phyloP scores from a whole-genome alignment of 2,797 vertebrate species.

The Sandelia bainsii region DNA sequence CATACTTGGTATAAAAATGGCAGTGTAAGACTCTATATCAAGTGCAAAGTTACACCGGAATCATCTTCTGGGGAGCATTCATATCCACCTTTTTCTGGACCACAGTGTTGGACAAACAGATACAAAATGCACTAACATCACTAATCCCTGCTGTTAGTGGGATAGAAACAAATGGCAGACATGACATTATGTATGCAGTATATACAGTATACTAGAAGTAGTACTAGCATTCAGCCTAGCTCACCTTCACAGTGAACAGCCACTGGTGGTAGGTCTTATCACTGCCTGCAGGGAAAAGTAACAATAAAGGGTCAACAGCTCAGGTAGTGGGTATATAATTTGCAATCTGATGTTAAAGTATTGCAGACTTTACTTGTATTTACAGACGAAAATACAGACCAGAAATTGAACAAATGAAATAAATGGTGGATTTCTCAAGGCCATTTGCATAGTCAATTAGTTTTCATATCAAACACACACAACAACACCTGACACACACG shows the following conservation, averaged over 20 bases:
- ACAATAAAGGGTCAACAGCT: slow-evolving; percentile 20
- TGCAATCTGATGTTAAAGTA: background rate
- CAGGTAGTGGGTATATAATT: background rate
- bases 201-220: too few species aligned
- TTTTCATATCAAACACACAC: background rate
- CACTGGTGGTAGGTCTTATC: slow-evolving; percentile 97
- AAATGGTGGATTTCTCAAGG: background rate
- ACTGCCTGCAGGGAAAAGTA: slow-evolving; percentile 85
- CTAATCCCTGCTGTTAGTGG: background rate
- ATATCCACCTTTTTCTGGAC: background rate
- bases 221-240: slow-evolving; percentile 23
- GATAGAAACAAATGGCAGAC: background rate
- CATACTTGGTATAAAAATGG: too few species aligned
- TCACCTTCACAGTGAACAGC: slow-evolving; percentile 97
- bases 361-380: too few species aligned
- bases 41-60: too few species aligned
- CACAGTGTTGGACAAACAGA: background rate
- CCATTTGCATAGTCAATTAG: background rate
- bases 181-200: background rate
- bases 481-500: background rate
- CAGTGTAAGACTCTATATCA: too few species aligned
- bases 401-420: background rate
- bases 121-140: background rate
- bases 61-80: too few species aligned
- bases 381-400: too few species aligned